Evolutionary conservation across 2,888 invertebrate genomes (phyloP), one percentile per base, ranked within the genome.

Genomic region (Epistrophella euchroma): DNA sequence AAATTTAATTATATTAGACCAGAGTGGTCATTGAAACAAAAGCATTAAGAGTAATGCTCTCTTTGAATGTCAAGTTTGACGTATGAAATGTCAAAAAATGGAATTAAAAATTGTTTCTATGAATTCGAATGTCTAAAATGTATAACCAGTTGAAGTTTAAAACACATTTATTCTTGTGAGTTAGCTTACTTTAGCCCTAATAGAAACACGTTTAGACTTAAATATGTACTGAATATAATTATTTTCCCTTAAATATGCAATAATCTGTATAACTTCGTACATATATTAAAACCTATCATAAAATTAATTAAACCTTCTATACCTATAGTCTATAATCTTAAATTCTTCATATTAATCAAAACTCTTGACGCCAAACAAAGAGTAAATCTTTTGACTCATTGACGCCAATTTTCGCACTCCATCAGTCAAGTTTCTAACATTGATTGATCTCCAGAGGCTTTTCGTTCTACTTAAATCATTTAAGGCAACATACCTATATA

Each of bases 371-470:
- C 64, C 50, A 64, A 47, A 64, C 45, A 68, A 40, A 55, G 58
- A 72, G 15, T 43, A 32, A 75, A 70, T 55, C 52, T 45, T 40
- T 68, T 52, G 45, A 70, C 80, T 64, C 66, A 73, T 79, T 73
- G 60, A 68, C 58, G 50, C 40, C 37, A 74, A 64, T 40, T 40
- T 71, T 70, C 56, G 66, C 58, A 73, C 80, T 60, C 60, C 50
- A 80, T 80, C 60, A 77, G 68, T 82, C 73, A 82, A 45, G 70
- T 60, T 77, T 68, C 28, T 70, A 55, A 62, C 56, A 17, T 17
- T 80, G 80, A 76, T 81, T 73, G 62, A 85, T 85, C 68, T 76
- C 45, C 19, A 19, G 68, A 68, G 60, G 64, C 55, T 68, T 35
- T 37, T 28, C 19, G 28, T 28, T 75, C 22, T 71, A 43, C 55